Evolutionary conservation across 2,113 vertebrate species (phyloP), one percentile per base, ranked within the genome.

Genomic region (Bubalus kerabau): DNA sequence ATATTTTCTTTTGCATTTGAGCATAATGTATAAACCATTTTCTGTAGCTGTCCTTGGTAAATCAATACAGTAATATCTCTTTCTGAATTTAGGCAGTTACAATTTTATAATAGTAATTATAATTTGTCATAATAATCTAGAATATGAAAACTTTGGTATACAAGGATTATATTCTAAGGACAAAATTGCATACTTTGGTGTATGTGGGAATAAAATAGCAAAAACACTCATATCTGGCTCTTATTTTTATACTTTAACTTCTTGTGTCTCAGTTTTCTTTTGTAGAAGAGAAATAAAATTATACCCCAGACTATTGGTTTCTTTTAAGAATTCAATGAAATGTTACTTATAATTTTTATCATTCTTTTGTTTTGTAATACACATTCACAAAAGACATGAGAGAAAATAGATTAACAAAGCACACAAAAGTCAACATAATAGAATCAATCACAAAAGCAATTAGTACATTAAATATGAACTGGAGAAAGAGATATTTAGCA

Each of bases 231-330:
- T 28, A 76, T 67, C 24, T 48, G 9, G 7, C 15, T 60, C 17
- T 5, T 88, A 1, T 56, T 52, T 21, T 24, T 19, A 36, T 56
- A 46, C 14, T 59, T 60, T 40, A 43, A 84, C 5, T 40, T 17
- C 0, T 14, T 43, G 2, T 32, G 1, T 78, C 32, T 87, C 56
- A 26, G 6, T 28, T 21, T 62, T 83, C 16, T 87, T 40, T 13
- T 52, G 24, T 92, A 54, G 64, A 40, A 28, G 7, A 2, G 6
- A 64, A 40, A 13, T 7, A 19, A 52, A 67, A 46, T 2, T 43
- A 9, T 59, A 7, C 7, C n/a, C 7, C n/a, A 54, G 8, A 26
- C 11, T 26, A 8, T 2, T 36, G 1, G 4, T 7, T 56, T n/a
- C 43, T 78, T 46, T 50, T 80, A 15, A 32, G 12, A 74, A 43